Evolutionary conservation across 2,113 vertebrate genomes (phyloP), one percentile per base, ranked within the genome.

Genomic region (Suncus etruscus): DNA sequence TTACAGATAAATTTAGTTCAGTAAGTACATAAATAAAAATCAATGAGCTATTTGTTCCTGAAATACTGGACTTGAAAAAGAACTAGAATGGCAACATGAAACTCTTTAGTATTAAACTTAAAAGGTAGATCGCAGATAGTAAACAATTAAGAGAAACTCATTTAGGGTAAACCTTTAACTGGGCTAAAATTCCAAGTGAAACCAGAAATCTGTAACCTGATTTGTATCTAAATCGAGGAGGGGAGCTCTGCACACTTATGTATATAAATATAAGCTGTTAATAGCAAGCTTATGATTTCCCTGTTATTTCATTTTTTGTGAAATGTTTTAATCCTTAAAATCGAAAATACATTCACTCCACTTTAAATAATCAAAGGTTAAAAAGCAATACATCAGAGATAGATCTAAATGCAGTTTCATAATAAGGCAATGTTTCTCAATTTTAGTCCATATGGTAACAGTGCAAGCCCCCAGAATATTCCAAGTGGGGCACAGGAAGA

Each of bases 1-100:
- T 65, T 82, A 85, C 9, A 93, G 45, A 58, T 63, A 95, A 83
- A 84, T 88, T 89, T 29, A 94, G 74, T 68, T 75, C 12, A 80
- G 6, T 75, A 88, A 83, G 58, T 24, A 72, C 70, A 63, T 48
- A 80, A 75, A 77, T 24, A 54, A 14, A 68, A 92, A 91, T 76
- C 58, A 95, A 87, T 80, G 20, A 85, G 24, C 27, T 70, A 29
- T 58, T 79, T 87, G n/a, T 24, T 93, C 24, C 51, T 90, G 75
- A 86, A 95, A 90, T 45, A 87, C 69, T 24, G 50, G 8, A 72
- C 10, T 74, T 85, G 24, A 78, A 70, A 91, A 95, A 73, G 73
- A 93, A 93, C 51, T 72, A 58, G 76, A 86, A 25, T 20, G 84
- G 77, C 84, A 84, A 77, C 48, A 89, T 12, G 39, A 39, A 39